A percentile compares a stretch with the other conserved stretches of the same genome.
phyloP scores from a whole-genome alignment of 2,888 invertebrate species.

The Eustalomyia histrio region DNA sequence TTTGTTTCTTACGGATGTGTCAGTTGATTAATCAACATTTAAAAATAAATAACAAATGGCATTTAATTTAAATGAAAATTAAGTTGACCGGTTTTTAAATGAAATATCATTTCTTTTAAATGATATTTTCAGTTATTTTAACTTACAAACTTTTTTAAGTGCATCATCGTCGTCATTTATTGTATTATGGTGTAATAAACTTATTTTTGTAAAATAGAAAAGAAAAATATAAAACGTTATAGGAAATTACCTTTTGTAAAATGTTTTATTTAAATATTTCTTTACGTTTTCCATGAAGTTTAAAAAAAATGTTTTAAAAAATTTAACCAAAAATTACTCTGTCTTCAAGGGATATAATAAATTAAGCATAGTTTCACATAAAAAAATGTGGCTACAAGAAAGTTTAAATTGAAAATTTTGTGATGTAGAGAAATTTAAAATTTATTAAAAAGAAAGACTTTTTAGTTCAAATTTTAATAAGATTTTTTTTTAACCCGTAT shows the following conservation, averaged over 20 bases:
- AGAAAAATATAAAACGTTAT: slow-evolving; percentile 1
- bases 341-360: neutral
- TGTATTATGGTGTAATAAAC: neutral
- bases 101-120: too few relatives aligned
- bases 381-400: neutral
- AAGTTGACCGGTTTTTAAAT: too few relatives aligned
- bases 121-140: too few relatives aligned
- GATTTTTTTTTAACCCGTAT: too few relatives aligned
- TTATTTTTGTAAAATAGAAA: neutral
- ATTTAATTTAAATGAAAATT: too few relatives aligned
- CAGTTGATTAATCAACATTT: too few relatives aligned
- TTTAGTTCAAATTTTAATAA: too few relatives aligned
- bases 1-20: too few relatives aligned
- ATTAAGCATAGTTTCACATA: neutral
- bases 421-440: too few relatives aligned
- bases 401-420: neutral
- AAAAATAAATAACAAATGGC: too few relatives aligned
- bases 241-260: neutral
- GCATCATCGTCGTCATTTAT: neutral
- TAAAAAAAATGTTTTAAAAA: neutral
- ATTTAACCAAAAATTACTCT: neutral
- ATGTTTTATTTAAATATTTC: neutral
- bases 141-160: too few relatives aligned
- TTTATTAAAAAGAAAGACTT: too few relatives aligned
- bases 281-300: neutral